Evolutionary conservation across 2,888 invertebrate genomes (phyloP), one percentile per base, ranked within the genome.

Genomic region (Drosophila meridiana): DNA sequence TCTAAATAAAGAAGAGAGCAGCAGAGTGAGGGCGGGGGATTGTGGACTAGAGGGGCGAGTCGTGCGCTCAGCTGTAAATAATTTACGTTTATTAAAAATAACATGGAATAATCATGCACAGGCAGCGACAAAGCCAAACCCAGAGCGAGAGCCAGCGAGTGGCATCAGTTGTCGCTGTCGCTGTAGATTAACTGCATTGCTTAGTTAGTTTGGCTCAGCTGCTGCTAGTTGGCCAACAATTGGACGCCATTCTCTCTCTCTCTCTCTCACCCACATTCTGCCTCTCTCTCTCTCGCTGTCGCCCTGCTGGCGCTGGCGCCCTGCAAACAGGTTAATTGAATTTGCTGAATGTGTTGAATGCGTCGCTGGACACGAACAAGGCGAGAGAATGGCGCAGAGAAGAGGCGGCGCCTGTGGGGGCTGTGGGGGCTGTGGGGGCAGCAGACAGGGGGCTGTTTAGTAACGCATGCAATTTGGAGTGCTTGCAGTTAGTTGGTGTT

Each of bases 311-410:
- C 66, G 52, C 8, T 67, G 67, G 67, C 50, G 63, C 69, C 50
- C 76, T 52, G 60, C 80, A 87, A 85, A 74, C 83, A 85, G 70
- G 80, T 85, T 83, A 87, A 84, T 87, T 84, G 83, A 78, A 72
- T 84, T 87, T 85, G 57, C 73, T 69, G 65, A 80, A 76, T 85
- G 79, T 52, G 73, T 66, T 68, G 64, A 60, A 50, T 57, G 58
- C 53, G 52, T 53, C 36, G 53, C 55, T 40, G 55, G 28, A 36
- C 28, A 45, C 9, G 14, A 43, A 45, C 42, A 40, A n/a, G 20
- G 9, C 9, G 36, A 11, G 43, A 34, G 55, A 40, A 11, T 9
- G 11, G 11, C 36, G 28, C n/a, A 3, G 20, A 20, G 8, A 5
- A 38, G 38, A 2, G 36, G 36, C 36, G 4, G 11, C 2, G 34